Evolutionary conservation across 2,797 vertebrate genomes (phyloP), one percentile per base, ranked within the genome.

Genomic region (Podarcis siculus): DNA sequence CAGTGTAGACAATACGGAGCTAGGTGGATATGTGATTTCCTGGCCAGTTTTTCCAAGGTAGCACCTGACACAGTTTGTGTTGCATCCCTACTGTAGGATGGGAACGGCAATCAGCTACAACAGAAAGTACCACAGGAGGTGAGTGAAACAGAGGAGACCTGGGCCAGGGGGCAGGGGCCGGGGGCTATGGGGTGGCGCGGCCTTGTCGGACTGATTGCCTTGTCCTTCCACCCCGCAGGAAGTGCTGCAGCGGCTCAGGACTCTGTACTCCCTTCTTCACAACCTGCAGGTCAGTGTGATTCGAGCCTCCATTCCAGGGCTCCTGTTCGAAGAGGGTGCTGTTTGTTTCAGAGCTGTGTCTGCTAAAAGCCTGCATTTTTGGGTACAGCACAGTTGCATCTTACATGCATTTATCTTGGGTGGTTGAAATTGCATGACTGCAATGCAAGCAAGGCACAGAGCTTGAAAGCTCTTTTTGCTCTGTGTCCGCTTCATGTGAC

Each of bases 101-200:
- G 95, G 86, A 99, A 99, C 1, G 98, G 98, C 2, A 99, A 99
- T 95, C 98, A 98, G 95, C 92, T 98, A 82, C 97, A 97, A 32
- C 97, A 97, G 8, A 95, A 92, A 91, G 94, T 92, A 27, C 86
- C 97, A 2, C 98, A 97, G 39, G 96, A 98, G 98, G 98, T 98
- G 90, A 95, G 93, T 35, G 78, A 82, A 45, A 21, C 42, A 4
- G 13, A 45, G 81, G 10, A 2, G 4, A 6, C 1, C 19, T 15
- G 13, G 49, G n/a, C 1, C 8, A 3, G 2, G 30, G 19, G 83
- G 8, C 49, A 2, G 23, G 49, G n/a, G 21, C 82, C 7, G 9
- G 27, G 21, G 67, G 67, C 42, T 19, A 15, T 8, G 66, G 30
- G n/a, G 8, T 32, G 9, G n/a, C 21, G 5, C 4, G 9, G 21